Percentiles rank a stretch among this genome's conserved stretches.
Evolutionary conservation across 2,797 vertebrate genomes (phyloP).

Genomic region (Falco rusticolus): DNA sequence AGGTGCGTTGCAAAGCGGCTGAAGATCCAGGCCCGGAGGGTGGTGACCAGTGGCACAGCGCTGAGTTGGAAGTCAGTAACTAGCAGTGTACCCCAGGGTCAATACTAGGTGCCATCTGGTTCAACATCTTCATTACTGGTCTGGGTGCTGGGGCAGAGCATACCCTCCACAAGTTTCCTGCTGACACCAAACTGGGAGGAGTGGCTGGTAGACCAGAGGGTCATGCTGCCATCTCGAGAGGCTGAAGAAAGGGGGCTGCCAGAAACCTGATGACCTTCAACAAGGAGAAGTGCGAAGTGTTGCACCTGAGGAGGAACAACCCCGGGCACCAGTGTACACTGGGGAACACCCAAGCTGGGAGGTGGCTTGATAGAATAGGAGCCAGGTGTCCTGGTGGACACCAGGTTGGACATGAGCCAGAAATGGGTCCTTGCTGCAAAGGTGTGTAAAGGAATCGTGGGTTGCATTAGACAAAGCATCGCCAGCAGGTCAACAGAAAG

Average conservation of each 20-base stretch:
- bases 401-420: not conserved
- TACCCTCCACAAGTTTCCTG: not conserved
- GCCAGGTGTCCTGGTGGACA: not conserved
- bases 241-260: not conserved
- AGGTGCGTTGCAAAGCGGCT: not conserved
- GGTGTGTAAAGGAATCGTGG: not conserved
- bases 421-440: not conserved
- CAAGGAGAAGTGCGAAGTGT: not conserved
- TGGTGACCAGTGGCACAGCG: not conserved
- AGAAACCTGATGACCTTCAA: not conserved
- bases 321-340: not conserved
- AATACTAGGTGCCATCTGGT: accelerated
- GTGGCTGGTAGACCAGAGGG: not conserved
- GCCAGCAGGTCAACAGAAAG: not conserved
- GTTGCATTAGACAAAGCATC: not conserved
- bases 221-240: not conserved
- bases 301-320: not conserved
- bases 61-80: not conserved
- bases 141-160: not conserved
- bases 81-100: not conserved
- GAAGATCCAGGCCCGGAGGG: not conserved
- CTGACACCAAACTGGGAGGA: not conserved
- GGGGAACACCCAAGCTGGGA: not conserved
- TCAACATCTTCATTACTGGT: not conserved
- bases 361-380: not conserved